Evolutionary conservation across 1,140 invertebrate species (phyloP).

Genomic region (Drosophila nannoptera): DNA sequence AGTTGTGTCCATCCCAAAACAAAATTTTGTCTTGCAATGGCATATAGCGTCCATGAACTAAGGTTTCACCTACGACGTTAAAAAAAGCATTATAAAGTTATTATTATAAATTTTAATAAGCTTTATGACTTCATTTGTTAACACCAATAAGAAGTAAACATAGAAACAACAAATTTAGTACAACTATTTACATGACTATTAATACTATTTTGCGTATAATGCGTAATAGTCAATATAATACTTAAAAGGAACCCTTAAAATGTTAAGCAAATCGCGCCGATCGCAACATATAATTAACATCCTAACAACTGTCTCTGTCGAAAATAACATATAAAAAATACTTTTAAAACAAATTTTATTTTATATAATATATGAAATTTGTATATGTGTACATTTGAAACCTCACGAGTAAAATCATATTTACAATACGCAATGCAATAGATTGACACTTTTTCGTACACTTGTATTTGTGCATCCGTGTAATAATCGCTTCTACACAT

Average conservation of each 20-base stretch:
- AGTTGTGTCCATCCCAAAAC: conserved; percentile 87
- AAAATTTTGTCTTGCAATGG: conserved; percentile 89
- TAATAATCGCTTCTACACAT: conserved; percentile 14
- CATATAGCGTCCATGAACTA: conserved; percentile 84
- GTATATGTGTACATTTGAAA: conserved; percentile 18
- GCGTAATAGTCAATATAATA: conserved; percentile 52
- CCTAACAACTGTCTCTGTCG: no score
- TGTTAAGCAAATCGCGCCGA: no score
- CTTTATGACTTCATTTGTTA: no score
- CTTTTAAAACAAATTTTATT: no score
- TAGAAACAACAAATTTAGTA: neutral
- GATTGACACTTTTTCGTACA: conserved; percentile 25
- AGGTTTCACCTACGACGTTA: conserved; percentile 32
- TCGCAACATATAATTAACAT: no score
- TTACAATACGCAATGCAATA: conserved; percentile 42
- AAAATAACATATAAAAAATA: no score
- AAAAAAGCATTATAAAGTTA: no score
- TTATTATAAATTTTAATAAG: no score
- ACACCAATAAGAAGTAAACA: no score
- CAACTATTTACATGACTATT: neutral
- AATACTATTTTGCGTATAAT: conserved; percentile 39
- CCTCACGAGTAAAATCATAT: conserved; percentile 16
- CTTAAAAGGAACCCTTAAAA: conserved; percentile 10
- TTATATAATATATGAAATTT: conserved; percentile 13
- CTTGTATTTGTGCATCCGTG: conserved; percentile 47